Percentiles rank a stretch among this genome's conserved stretches.
These are phyloP conservation scores for Drosophila neonasuta DNA, from an alignment of 2,888 invertebrate species.

Conservation along the genomic window DNA sequence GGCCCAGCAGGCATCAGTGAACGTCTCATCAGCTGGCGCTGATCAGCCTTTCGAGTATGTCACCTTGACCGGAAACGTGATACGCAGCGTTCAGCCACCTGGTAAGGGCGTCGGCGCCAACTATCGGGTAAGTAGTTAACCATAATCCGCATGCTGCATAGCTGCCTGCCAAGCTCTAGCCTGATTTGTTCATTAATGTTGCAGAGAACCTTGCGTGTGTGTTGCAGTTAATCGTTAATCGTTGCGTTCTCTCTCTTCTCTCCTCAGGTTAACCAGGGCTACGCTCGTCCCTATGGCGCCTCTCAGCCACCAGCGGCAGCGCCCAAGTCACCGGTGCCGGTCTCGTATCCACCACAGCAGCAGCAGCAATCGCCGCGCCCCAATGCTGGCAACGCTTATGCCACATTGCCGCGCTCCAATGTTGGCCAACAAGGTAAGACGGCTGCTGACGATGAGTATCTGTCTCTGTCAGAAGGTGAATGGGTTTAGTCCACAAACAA, in stretches of 20 bases:
- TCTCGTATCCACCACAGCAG: conserved; percentile 80
- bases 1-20: conserved; percentile 38
- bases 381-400: conserved; percentile 77
- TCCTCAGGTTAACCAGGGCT: conserved; percentile 80
- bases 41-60: conserved; percentile 81
- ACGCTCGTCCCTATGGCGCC: conserved; percentile 81
- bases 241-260: background rate
- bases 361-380: conserved; percentile 67
- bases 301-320: conserved; percentile 70
- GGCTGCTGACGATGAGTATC: conserved; percentile 67
- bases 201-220: background rate
- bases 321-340: conserved; percentile 80
- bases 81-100: conserved; percentile 82
- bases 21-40: conserved; percentile 29
- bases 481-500: conserved; percentile 69
- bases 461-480: conserved; percentile 76
- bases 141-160: background rate
- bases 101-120: conserved; percentile 80
- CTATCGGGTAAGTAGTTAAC: conserved; percentile 78
- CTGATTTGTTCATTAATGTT: conserved; percentile 7
- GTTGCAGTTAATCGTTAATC: background rate
- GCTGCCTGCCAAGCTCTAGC: background rate
- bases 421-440: conserved; percentile 82
- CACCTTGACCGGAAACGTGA: conserved; percentile 82
- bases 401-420: conserved; percentile 81